phyloP scores from a whole-genome alignment of 2,888 invertebrate genomes.

The Ennomos quercinarius region DNA sequence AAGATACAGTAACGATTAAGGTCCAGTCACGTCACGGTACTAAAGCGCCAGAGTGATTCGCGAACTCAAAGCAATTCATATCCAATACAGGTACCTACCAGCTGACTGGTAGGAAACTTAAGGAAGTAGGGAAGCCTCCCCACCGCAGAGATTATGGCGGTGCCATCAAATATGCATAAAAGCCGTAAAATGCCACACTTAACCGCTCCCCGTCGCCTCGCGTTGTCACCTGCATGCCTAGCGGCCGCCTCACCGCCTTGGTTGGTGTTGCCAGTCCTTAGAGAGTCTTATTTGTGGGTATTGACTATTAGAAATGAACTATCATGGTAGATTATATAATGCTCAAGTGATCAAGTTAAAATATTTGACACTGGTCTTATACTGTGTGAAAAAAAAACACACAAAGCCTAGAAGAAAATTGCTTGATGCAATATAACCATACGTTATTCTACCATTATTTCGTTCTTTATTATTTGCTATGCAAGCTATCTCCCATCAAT shows the following conservation, averaged over 20 bases:
- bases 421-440: too few relatives aligned
- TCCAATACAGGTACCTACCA: conserved; percentile 62
- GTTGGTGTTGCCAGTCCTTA: conserved; percentile 18
- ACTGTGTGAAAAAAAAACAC: too few relatives aligned
- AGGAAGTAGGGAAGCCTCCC: conserved; percentile 46
- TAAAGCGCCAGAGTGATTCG: conserved; percentile 46
- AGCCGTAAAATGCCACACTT: conserved; percentile 85
- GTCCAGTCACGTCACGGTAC: conserved; percentile 19
- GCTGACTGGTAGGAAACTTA: conserved; percentile 30
- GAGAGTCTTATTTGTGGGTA: neutral
- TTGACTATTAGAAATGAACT: too few relatives aligned
- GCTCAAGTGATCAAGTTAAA: too few relatives aligned
- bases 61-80: conserved; percentile 59
- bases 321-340: too few relatives aligned
- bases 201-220: conserved; percentile 76
- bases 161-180: conserved; percentile 86
- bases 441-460: too few relatives aligned
- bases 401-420: too few relatives aligned
- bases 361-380: too few relatives aligned
- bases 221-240: conserved; percentile 34
- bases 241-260: conserved; percentile 23
- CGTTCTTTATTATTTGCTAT: too few relatives aligned
- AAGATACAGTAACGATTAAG: neutral
- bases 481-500: too few relatives aligned
- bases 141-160: conserved; percentile 82